phyloP scores from a whole-genome alignment of 2,113 vertebrate species.

The Falco punctatus region DNA sequence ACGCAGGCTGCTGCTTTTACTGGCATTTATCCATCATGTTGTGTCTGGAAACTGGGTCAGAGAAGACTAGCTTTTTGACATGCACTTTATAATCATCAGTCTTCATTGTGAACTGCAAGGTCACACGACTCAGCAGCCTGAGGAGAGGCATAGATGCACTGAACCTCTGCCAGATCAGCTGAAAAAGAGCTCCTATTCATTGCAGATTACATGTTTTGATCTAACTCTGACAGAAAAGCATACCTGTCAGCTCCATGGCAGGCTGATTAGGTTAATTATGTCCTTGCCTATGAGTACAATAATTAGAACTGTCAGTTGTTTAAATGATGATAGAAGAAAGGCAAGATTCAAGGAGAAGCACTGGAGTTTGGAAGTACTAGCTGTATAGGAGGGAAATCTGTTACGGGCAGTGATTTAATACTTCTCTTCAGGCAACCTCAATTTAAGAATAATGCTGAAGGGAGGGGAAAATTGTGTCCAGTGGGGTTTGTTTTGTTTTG shows the following conservation, averaged over 20 bases:
- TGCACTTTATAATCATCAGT: constrained; percentile 37
- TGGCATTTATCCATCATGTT: constrained; percentile 18
- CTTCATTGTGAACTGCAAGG: constrained; percentile 51
- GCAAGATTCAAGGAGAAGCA: constrained; percentile 11
- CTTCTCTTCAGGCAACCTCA: neutral
- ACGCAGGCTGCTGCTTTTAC: neutral
- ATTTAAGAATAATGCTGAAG: neutral
- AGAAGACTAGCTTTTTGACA: constrained; percentile 60
- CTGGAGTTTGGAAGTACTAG: neutral
- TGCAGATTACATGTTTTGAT: constrained; percentile 57
- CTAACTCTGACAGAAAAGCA: constrained; percentile 46
- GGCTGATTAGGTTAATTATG: constrained; percentile 70
- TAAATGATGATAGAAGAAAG: constrained; percentile 36
- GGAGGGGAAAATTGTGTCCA: neutral
- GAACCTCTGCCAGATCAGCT: constrained; percentile 52
- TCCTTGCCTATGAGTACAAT: constrained; percentile 51
- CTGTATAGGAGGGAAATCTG: neutral
- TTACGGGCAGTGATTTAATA: neutral
- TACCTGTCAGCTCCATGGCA: constrained; percentile 69
- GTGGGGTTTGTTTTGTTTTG: neutral
- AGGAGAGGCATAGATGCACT: constrained; percentile 55
- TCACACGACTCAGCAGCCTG: constrained; percentile 56
- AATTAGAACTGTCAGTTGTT: constrained; percentile 60
- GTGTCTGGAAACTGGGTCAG: constrained; percentile 42
- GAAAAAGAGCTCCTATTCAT: constrained; percentile 63